These are phyloP conservation scores for Unio pictorum DNA, from an alignment of 2,888 invertebrate species.

Conservation along the genomic window DNA sequence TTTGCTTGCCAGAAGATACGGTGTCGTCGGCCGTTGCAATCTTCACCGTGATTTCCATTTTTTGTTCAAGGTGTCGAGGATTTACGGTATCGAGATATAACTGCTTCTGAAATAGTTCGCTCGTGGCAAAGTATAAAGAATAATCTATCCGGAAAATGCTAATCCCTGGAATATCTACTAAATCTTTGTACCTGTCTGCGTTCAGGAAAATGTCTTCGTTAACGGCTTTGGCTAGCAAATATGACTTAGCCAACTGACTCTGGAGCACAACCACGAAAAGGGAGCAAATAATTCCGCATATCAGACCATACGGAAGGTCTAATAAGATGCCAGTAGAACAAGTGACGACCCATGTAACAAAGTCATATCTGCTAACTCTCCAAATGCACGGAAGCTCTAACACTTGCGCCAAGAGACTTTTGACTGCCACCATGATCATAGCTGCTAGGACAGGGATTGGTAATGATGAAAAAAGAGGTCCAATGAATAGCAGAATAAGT, in stretches of 20 bases:
- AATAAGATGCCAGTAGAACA: conserved; percentile 50
- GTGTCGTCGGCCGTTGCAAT: too few relatives aligned
- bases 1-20: too few relatives aligned
- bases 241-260: conserved; percentile 28
- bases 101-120: conserved; percentile 21
- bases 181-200: conserved; percentile 12
- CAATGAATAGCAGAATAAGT: conserved; percentile 56
- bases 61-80: conserved; percentile 17
- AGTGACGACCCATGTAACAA: conserved; percentile 71
- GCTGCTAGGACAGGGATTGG: conserved; percentile 69
- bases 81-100: conserved; percentile 18
- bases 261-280: conserved; percentile 49
- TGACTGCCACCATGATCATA: conserved; percentile 72
- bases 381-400: conserved; percentile 80
- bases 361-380: conserved; percentile 84
- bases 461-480: conserved; percentile 58
- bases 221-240: not conserved
- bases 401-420: conserved; percentile 76
- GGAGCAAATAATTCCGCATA: conserved; percentile 51
- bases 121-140: conserved; percentile 30
- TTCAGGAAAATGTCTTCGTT: conserved; percentile 8
- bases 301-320: conserved; percentile 59
- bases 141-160: conserved; percentile 23
- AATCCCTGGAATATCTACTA: conserved; percentile 7
- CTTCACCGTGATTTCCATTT: too few relatives aligned